phyloP scores from a whole-genome alignment of 2,113 vertebrate genomes.

The Lepisosteus osseus region DNA sequence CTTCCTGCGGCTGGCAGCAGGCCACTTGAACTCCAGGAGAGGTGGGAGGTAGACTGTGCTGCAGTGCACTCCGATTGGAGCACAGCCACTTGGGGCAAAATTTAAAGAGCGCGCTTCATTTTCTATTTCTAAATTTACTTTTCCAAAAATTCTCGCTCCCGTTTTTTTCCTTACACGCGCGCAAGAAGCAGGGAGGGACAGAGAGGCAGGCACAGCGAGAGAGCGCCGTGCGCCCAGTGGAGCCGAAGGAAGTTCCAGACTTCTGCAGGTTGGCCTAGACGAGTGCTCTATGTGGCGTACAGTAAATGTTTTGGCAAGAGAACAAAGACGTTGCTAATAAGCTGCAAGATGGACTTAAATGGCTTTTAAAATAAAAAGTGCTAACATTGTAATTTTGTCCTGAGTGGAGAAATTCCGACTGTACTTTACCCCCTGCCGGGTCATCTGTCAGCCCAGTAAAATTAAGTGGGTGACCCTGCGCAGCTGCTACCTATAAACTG shows the following conservation, averaged over 20 bases:
- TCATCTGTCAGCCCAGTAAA: slow-evolving; percentile 70
- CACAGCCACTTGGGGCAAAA: slow-evolving; percentile 20
- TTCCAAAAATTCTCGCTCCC: slow-evolving; percentile 13
- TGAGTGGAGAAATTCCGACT: slow-evolving; percentile 73
- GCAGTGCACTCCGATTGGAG: slow-evolving; percentile 18
- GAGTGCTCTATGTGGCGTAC: slow-evolving; percentile 15
- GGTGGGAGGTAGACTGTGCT: slow-evolving; percentile 30
- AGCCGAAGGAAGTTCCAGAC: slow-evolving; percentile 45
- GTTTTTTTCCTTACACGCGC: slow-evolving; percentile 14
- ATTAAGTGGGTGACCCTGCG: slow-evolving; percentile 67
- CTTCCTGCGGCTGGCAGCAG: slow-evolving; percentile 25
- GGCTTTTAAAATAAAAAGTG: slow-evolving; percentile 45
- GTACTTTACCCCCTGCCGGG: slow-evolving; percentile 65
- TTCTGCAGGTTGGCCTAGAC: background rate
- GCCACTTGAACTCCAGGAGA: slow-evolving; percentile 28
- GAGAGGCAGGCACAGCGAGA: slow-evolving; percentile 48
- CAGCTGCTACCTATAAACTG: slow-evolving; percentile 77
- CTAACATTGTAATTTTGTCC: slow-evolving; percentile 63
- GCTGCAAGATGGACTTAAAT: slow-evolving; percentile 17
- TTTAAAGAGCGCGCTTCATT: slow-evolving; percentile 29
- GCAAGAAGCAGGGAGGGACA: slow-evolving; percentile 53
- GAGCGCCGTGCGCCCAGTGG: slow-evolving; percentile 30
- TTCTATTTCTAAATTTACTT: slow-evolving; percentile 17
- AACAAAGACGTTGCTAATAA: slow-evolving; percentile 45
- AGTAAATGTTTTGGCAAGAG: slow-evolving; percentile 39